phyloP scores from a whole-genome alignment of 2,888 invertebrate species.

The Adelphocoris suturalis region DNA sequence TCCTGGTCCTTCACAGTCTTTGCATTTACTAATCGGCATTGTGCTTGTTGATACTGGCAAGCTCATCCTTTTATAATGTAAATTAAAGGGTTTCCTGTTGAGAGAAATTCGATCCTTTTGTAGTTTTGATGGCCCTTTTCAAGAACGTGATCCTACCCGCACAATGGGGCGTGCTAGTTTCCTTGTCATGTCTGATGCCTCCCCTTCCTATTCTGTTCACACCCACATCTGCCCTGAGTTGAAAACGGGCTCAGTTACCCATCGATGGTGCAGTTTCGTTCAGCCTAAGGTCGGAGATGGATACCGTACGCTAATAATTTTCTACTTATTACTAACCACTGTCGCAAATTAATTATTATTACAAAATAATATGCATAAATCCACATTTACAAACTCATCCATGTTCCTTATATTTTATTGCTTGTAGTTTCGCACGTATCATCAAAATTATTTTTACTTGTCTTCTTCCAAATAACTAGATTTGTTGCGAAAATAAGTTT shows the following conservation, averaged over 20 bases:
- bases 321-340: too few species aligned
- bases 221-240: conserved; percentile 27
- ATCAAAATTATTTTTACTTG: too few species aligned
- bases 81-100: conserved; percentile 48
- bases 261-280: not conserved
- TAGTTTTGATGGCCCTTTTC: conserved; percentile 39
- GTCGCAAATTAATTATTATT: too few species aligned
- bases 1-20: not conserved
- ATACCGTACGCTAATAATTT: not conserved
- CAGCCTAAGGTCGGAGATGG: not conserved
- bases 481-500: too few species aligned
- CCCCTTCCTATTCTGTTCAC: not conserved
- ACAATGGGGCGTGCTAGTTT: conserved; percentile 41
- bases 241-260: not conserved
- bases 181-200: conserved; percentile 13
- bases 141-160: conserved; percentile 34
- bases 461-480: too few species aligned
- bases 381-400: too few species aligned
- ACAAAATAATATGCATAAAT: too few species aligned
- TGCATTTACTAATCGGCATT: not conserved
- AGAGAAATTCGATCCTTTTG: conserved; percentile 53
- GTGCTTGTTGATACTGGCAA: not conserved
- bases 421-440: too few species aligned
- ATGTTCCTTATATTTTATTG: too few species aligned
- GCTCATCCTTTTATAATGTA: conserved; percentile 37